Conservation (phyloP, 1,140 invertebrate genomes). For the Anadara kagoshimensis region DNA sequence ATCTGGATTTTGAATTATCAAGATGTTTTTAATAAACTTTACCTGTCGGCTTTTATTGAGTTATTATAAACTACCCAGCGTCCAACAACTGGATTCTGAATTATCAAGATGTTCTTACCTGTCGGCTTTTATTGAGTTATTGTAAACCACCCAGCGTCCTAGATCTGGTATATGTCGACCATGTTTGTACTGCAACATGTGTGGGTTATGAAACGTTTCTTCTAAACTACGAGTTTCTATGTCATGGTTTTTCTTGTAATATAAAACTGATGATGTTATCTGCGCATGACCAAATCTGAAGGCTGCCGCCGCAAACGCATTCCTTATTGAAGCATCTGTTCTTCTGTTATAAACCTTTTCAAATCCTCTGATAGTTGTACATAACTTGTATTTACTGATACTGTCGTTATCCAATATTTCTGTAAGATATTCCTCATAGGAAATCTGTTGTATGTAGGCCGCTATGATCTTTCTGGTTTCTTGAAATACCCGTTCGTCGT, state of each 20-base stretch:
- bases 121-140: conserved; percentile 4
- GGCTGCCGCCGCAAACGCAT: conserved; percentile 13
- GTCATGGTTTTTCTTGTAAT: background rate
- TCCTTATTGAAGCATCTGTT: background rate
- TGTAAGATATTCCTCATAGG: conserved; percentile 93
- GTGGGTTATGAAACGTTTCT: conserved; percentile 10
- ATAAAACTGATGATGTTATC: background rate
- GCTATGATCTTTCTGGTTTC: conserved; percentile 89
- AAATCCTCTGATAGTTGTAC: conserved; percentile 32
- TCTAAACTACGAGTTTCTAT: background rate
- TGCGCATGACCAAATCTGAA: conserved; percentile 11
- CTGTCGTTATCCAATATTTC: conserved; percentile 80
- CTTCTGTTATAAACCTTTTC: conserved; percentile 68
- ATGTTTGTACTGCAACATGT: conserved; percentile 4
- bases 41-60: too few relatives aligned
- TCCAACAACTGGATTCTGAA: too few relatives aligned
- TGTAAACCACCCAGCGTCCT: background rate
- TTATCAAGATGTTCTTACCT: too few relatives aligned
- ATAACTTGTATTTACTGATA: conserved; percentile 39
- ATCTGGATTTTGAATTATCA: background rate
- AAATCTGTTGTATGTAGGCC: conserved; percentile 97
- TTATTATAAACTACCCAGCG: too few relatives aligned
- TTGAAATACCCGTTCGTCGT: conserved; percentile 89
- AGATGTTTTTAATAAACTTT: too few relatives aligned
- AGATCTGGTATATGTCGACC: conserved; percentile 7